phyloP scores from a whole-genome alignment of 2,797 vertebrate genomes.

The Mormyrus hasselquistii region DNA sequence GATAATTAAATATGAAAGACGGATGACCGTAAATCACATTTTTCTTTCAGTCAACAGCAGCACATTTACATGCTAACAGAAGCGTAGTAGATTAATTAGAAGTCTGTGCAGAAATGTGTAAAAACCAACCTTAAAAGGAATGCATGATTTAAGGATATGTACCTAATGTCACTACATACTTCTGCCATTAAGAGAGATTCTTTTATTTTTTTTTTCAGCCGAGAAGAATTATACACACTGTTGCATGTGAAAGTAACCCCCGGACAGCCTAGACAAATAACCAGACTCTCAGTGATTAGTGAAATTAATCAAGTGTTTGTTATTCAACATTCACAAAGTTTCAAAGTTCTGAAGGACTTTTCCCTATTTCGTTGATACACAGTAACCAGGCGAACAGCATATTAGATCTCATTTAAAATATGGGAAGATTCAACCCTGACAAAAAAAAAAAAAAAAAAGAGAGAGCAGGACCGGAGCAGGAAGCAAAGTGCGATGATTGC shows the following conservation, averaged over 20 bases:
- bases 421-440: not conserved
- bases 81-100: conserved; percentile 35
- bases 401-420: not conserved
- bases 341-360: not conserved
- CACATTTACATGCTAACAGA: not conserved
- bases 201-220: not conserved
- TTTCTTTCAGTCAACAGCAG: conserved; percentile 2
- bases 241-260: not conserved
- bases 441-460: too few relatives aligned
- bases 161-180: not conserved
- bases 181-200: not conserved
- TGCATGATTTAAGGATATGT: not conserved
- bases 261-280: not conserved
- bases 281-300: not conserved
- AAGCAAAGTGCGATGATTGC: not conserved
- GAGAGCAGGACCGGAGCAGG: not conserved
- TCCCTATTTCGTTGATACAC: not conserved
- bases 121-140: not conserved
- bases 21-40: not conserved
- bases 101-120: not conserved
- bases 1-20: conserved; percentile 1
- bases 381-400: not conserved
- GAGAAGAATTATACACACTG: not conserved
- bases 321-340: not conserved
- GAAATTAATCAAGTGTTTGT: not conserved